These are phyloP conservation scores for Drosophila birchii DNA, from an alignment of 2,888 invertebrate genomes.

Conservation along the genomic window DNA sequence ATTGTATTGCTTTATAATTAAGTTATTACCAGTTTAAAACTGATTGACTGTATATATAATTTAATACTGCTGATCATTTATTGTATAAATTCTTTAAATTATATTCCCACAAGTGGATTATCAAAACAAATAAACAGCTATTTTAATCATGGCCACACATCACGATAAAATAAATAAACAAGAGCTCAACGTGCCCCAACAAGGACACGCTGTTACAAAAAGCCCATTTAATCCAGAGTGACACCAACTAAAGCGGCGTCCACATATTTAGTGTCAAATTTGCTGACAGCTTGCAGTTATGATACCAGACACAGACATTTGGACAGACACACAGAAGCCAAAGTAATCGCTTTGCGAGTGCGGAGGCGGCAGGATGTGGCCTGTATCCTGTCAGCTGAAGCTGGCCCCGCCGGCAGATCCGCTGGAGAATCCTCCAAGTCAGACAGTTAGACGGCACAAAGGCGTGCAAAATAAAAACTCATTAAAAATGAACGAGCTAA, in stretches of 20 bases:
- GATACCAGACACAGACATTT: constrained; percentile 45
- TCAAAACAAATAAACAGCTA: constrained; percentile 61
- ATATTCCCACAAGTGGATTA: constrained; percentile 44
- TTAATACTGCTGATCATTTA: neutral
- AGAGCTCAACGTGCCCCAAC: constrained; percentile 39
- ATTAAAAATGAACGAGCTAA: constrained; percentile 68
- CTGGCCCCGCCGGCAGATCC: constrained; percentile 34
- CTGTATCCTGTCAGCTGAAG: constrained; percentile 45
- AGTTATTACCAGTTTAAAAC: neutral
- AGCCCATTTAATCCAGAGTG: constrained; percentile 49
- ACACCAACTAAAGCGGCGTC: constrained; percentile 64
- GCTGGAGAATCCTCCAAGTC: constrained; percentile 38
- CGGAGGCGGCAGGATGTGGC: constrained; percentile 49
- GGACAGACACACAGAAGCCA: constrained; percentile 47
- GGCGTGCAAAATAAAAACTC: constrained; percentile 69
- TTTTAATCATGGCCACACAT: constrained; percentile 49
- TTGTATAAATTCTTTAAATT: neutral
- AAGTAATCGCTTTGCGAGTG: constrained; percentile 52
- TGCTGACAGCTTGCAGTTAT: constrained; percentile 70
- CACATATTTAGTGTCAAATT: constrained; percentile 75
- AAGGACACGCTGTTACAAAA: constrained; percentile 22
- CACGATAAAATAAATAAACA: constrained; percentile 43
- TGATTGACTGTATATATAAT: neutral
- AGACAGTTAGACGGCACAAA: constrained; percentile 52
- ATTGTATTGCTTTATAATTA: neutral